Evolutionary conservation across 2,797 vertebrate genomes (phyloP).

Genomic region (Notolepis coatsorum): DNA sequence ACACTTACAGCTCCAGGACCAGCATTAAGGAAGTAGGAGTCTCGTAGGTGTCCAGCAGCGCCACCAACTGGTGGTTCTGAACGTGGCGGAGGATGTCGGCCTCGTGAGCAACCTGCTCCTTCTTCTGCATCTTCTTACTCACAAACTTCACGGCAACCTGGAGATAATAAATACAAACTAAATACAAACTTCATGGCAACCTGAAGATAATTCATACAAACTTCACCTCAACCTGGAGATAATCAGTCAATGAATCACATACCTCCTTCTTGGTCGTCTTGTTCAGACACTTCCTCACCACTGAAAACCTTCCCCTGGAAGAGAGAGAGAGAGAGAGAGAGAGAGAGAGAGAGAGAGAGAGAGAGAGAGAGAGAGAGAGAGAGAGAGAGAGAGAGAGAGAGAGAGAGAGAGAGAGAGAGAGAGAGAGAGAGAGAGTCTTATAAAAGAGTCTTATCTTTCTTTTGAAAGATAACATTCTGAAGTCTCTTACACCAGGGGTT

Average conservation of each 20-base stretch:
- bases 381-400: neutral
- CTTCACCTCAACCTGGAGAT: neutral
- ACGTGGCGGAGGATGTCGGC: constrained; percentile 90
- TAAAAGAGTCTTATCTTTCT: too few species aligned
- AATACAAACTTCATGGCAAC: neutral
- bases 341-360: neutral
- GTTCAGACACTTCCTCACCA: constrained; percentile 94
- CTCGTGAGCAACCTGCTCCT: constrained; percentile 95
- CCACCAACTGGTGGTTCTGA: constrained; percentile 92
- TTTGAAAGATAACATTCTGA: too few species aligned
- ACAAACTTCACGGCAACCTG: constrained; percentile 95
- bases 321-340: neutral
- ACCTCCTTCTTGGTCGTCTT: constrained; percentile 91
- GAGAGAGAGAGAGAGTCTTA: neutral
- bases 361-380: neutral
- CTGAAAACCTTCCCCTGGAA: constrained; percentile 93
- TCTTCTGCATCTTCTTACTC: constrained; percentile 97
- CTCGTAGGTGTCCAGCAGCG: constrained; percentile 92
- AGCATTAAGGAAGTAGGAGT: constrained; percentile 90
- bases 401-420: neutral
- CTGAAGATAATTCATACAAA: neutral
- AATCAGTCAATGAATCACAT: neutral
- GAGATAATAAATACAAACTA: neutral
- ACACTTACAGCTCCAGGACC: constrained; percentile 92
- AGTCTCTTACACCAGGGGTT: too few species aligned